Base-by-base conservation (phyloP, 2,888 invertebrate genomes). In the Odontothrips loti region DNA sequence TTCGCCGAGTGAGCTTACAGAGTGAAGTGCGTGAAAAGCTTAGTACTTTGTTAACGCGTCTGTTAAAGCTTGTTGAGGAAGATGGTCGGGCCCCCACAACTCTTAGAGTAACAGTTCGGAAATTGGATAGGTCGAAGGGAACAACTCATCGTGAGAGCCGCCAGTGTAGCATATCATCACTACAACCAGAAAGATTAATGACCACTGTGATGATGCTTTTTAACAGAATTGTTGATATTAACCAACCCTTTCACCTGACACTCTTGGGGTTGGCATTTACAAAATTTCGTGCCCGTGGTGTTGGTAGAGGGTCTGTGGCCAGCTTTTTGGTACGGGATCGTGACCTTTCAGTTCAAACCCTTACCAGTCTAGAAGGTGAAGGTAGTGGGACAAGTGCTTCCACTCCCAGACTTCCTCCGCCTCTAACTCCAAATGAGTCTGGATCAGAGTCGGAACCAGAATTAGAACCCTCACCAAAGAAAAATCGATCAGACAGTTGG, bases 211-310 rank as follows among this genome's bases (percentile, higher is more conserved):
- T 94, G 93, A 91, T 91, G 85, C 89, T 95, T 84, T 94, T 94
- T 85, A 92, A 92, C 86, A 92, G 93, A 92, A 92, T 82, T 29
- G 78, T 79, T 27, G 80, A 82, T 79, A 80, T 80, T 29, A 48
- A 27, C 47, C 68, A 63, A 88, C 93, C 93, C 83, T 95, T 94
- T 88, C 94, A 94, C 87, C 91, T 95, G 85, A 95, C 94, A 0
- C 88, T 95, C 81, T 89, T 95, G 82, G 95, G 95, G n/a, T 88
- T 95, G 85, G 93, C 94, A 29, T 95, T 95, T 86, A 93, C 94
- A 0, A 95, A 95, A 87, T 95, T 95, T 86, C 92, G 92, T 84
- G 94, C 93, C 84, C 68, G 68, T 27, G 91, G 91, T 86, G 90
- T 90, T 6, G 93, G 93, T 1, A 90, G 91, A 83, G 91, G 92